Evolutionary conservation across 2,113 vertebrate species (phyloP).

Genomic region (Collichthys lucidus): DNA sequence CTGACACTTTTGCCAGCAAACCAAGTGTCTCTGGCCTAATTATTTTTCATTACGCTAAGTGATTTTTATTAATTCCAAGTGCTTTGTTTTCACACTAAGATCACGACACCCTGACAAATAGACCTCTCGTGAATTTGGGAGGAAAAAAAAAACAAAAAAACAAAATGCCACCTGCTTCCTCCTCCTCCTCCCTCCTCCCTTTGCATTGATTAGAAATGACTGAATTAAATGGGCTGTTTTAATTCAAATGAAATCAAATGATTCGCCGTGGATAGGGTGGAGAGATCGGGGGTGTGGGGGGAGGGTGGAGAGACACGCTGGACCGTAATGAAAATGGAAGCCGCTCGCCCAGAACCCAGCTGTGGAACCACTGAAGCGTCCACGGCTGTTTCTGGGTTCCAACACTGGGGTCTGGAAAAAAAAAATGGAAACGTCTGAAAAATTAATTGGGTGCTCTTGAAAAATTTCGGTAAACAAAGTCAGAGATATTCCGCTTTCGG

Average conservation of each 20-base stretch:
- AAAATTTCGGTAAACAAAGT: conserved; percentile 13
- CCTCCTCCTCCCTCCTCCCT: conserved; percentile 28
- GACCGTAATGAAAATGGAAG: conserved; percentile 75
- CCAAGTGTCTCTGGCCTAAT: conserved; percentile 45
- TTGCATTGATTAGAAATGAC: conserved; percentile 76
- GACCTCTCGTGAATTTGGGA: conserved; percentile 54
- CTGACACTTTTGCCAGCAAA: conserved; percentile 42
- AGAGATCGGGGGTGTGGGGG: neutral
- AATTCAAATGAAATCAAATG: conserved; percentile 80
- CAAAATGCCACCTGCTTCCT: conserved; percentile 75
- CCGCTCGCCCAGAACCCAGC: conserved; percentile 69
- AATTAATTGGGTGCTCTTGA: conserved; percentile 33
- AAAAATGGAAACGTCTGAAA: conserved; percentile 21
- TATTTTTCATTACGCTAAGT: conserved; percentile 57
- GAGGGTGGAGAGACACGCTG: conserved; percentile 19
- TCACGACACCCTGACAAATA: conserved; percentile 57
- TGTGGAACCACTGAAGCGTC: conserved; percentile 68
- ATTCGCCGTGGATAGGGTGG: conserved; percentile 53
- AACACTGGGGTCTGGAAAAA: conserved; percentile 19
- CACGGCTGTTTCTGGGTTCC: conserved; percentile 35
- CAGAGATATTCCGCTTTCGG: too few species aligned
- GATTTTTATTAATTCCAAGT: conserved; percentile 68
- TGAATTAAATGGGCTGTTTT: conserved; percentile 74
- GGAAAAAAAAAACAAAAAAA: conserved; percentile 5
- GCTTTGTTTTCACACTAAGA: conserved; percentile 67